Evolutionary conservation across 2,888 invertebrate genomes (phyloP).

Genomic region (Argyresthia albistria): DNA sequence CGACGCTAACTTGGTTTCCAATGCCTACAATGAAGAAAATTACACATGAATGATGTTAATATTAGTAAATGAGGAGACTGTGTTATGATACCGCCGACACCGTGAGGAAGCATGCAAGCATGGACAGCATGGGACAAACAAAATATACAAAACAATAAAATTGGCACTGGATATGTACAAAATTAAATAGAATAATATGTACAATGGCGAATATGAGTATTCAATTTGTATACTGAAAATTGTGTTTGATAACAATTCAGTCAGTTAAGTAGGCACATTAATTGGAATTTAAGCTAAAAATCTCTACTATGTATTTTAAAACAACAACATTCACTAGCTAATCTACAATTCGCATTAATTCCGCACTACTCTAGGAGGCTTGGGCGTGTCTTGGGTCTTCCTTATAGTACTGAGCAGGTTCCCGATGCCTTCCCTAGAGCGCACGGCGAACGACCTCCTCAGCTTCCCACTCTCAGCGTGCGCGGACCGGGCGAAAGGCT

Average conservation of each 20-base stretch:
- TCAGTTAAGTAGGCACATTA: no score
- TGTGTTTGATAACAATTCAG: not conserved
- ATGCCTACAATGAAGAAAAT: slow-evolving; percentile 75
- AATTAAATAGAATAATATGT: not conserved
- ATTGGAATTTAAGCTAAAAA: no score
- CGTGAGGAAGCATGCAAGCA: slow-evolving; percentile 10
- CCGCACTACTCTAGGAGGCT: slow-evolving; percentile 34
- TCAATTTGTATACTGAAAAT: not conserved
- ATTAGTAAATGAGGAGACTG: slow-evolving; percentile 51
- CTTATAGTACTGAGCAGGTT: slow-evolving; percentile 48
- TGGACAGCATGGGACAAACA: not conserved
- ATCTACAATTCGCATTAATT: slow-evolving; percentile 11
- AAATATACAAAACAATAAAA: no score
- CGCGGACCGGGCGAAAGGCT: slow-evolving; percentile 39
- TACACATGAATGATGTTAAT: slow-evolving; percentile 62
- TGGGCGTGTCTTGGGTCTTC: slow-evolving; percentile 39
- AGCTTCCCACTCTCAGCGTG: slow-evolving; percentile 48
- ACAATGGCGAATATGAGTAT: not conserved
- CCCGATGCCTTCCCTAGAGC: slow-evolving; percentile 59
- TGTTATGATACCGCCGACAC: slow-evolving; percentile 31
- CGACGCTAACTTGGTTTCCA: slow-evolving; percentile 79
- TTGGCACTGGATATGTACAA: not conserved
- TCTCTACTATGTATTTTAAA: not conserved
- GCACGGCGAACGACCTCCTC: slow-evolving; percentile 55
- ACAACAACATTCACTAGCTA: not conserved